Evolutionary conservation across 2,797 vertebrate species (phyloP).

Genomic region (Gymnothorax javanicus): DNA sequence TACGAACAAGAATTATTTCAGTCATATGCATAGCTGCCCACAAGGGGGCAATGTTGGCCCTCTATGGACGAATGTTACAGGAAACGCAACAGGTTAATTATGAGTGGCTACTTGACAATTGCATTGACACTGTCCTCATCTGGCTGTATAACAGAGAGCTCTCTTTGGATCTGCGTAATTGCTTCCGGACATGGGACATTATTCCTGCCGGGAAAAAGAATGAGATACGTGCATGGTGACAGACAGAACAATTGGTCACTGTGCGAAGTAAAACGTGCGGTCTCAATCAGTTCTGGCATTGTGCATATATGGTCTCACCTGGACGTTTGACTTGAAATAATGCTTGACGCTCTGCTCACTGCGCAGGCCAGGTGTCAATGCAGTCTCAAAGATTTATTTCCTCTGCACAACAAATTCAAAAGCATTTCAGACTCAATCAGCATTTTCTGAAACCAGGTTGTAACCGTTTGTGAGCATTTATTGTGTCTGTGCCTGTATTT

Average conservation of each 20-base stretch:
- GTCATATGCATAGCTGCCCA: background rate
- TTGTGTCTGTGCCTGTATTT: background rate
- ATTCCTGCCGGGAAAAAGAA: background rate
- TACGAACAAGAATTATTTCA: background rate
- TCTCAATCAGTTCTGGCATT: too few relatives aligned
- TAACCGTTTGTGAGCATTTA: background rate
- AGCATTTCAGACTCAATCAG: background rate
- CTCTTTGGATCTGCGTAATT: slow-evolving; percentile 5
- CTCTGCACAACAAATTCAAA: background rate
- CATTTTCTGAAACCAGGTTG: background rate
- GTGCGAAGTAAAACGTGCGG: background rate
- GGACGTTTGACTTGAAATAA: too few relatives aligned
- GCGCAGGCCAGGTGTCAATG: background rate
- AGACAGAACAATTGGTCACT: background rate
- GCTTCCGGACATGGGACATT: background rate
- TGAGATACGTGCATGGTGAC: background rate
- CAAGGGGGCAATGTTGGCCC: background rate
- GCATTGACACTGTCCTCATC: background rate
- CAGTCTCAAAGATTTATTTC: background rate
- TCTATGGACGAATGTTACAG: background rate
- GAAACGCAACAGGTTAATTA: slow-evolving; percentile 12
- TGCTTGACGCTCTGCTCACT: too few relatives aligned
- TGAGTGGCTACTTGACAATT: background rate
- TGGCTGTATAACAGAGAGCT: background rate
- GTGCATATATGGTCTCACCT: too few relatives aligned